Conservation (phyloP, 2,888 invertebrate species). For the Morpho helenor region DNA sequence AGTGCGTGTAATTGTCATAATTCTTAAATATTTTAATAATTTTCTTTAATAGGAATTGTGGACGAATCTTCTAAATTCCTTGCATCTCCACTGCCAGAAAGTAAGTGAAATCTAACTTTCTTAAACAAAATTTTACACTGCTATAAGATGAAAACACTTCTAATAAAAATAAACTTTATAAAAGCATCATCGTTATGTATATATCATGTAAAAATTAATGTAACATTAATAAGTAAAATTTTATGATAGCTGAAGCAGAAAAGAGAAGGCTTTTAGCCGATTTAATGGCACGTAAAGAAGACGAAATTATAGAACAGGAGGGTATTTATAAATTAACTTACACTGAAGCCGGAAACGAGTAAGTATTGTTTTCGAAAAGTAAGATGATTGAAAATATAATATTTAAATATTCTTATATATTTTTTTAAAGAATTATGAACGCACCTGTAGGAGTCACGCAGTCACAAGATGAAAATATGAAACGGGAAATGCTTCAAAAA, state of each 20-base stretch:
- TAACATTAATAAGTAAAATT: background rate
- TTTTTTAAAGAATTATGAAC: constrained; percentile 36
- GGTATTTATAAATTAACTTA: constrained; percentile 50
- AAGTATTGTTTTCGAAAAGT: constrained; percentile 26
- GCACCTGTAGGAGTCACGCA: constrained; percentile 42
- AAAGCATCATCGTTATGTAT: no score
- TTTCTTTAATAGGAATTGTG: constrained; percentile 40
- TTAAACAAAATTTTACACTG: no score
- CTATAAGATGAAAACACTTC: no score
- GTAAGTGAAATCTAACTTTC: constrained; percentile 33
- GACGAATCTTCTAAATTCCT: constrained; percentile 53
- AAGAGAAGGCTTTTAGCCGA: constrained; percentile 50
- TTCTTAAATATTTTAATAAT: background rate
- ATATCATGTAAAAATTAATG: background rate
- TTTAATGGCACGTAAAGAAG: constrained; percentile 46
- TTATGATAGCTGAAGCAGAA: constrained; percentile 37
- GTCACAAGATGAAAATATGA: constrained; percentile 35
- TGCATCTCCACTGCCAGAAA: constrained; percentile 46
- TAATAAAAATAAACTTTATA: no score
- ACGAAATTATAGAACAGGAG: constrained; percentile 38
- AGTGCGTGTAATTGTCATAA: background rate
- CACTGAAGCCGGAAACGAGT: constrained; percentile 50
- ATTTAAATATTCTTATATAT: background rate
- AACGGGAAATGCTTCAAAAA: constrained; percentile 35
- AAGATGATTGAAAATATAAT: background rate